A percentile compares a stretch with the other conserved stretches of the same genome.
Evolutionary conservation across 2,888 invertebrate genomes (phyloP).

Genomic region (Mesorhabditis belari): DNA sequence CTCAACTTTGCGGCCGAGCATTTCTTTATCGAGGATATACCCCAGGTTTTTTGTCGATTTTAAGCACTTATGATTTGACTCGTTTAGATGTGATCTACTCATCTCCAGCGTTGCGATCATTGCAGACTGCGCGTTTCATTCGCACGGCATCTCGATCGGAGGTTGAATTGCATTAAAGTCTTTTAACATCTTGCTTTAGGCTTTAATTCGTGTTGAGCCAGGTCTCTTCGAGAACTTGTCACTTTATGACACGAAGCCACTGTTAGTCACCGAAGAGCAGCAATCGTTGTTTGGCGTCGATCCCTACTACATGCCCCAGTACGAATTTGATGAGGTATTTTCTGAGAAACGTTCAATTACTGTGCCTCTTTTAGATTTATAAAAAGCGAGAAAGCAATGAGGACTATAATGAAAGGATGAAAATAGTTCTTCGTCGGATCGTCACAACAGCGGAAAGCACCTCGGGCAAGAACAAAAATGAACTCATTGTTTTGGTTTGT

Average conservation of each 20-base stretch:
- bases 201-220: slow-evolving; percentile 19
- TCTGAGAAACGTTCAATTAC: not conserved
- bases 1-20: slow-evolving; percentile 34
- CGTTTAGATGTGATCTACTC: slow-evolving; percentile 33
- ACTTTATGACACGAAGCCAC: slow-evolving; percentile 18
- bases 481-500: slow-evolving; percentile 14
- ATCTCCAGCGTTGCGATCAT: slow-evolving; percentile 40
- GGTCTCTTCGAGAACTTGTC: slow-evolving; percentile 36
- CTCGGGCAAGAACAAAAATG: not conserved
- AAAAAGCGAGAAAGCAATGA: slow-evolving; percentile 13
- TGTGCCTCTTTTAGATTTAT: not conserved
- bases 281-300: slow-evolving; percentile 19
- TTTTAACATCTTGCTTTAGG: not conserved
- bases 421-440: slow-evolving; percentile 15
- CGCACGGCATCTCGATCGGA: slow-evolving; percentile 10
- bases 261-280: slow-evolving; percentile 15
- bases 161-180: not conserved
- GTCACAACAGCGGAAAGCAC: slow-evolving; percentile 6
- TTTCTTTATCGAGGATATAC: slow-evolving; percentile 13
- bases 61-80: not conserved
- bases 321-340: not conserved
- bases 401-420: slow-evolving; percentile 27
- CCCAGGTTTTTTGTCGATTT: slow-evolving; percentile 13
- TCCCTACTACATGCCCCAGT: slow-evolving; percentile 10
- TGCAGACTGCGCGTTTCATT: slow-evolving; percentile 35